phyloP scores from a whole-genome alignment of 2,888 invertebrate species.

The Megaustenia siamemsis region DNA sequence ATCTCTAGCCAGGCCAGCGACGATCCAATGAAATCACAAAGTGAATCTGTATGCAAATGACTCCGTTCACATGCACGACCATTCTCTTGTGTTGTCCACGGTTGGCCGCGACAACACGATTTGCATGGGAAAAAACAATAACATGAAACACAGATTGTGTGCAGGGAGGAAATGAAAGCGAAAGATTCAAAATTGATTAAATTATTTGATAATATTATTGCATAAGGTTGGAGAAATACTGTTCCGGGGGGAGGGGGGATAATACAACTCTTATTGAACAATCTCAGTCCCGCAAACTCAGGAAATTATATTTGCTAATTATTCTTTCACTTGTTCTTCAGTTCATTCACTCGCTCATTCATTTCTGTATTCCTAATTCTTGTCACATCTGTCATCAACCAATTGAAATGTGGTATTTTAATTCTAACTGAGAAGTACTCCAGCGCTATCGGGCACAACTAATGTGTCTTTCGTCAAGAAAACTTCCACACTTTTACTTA shows the following conservation, averaged over 20 bases:
- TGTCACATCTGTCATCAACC: background rate
- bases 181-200: background rate
- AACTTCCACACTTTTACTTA: too few species aligned
- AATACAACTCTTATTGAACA: too few species aligned
- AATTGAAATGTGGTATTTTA: too few species aligned
- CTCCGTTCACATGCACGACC: slow-evolving; percentile 23
- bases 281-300: too few species aligned
- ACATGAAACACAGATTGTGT: background rate
- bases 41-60: slow-evolving; percentile 20
- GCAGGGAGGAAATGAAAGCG: background rate
- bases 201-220: slow-evolving; percentile 7
- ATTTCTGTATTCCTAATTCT: background rate
- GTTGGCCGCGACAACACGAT: background rate
- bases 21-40: slow-evolving; percentile 13
- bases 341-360: background rate
- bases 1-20: background rate
- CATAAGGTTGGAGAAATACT: too few species aligned
- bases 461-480: too few species aligned
- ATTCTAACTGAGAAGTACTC: too few species aligned
- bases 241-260: too few species aligned
- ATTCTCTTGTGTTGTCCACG: background rate
- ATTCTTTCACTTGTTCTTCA: background rate
- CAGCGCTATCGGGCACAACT: too few species aligned
- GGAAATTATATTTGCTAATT: background rate
- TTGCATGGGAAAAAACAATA: background rate